Percentiles rank a stretch among this genome's conserved stretches.
Evolutionary conservation across 37 sponge, comb jelly and placozoan species (phyloP).

Genomic region (Spongia lamella): DNA sequence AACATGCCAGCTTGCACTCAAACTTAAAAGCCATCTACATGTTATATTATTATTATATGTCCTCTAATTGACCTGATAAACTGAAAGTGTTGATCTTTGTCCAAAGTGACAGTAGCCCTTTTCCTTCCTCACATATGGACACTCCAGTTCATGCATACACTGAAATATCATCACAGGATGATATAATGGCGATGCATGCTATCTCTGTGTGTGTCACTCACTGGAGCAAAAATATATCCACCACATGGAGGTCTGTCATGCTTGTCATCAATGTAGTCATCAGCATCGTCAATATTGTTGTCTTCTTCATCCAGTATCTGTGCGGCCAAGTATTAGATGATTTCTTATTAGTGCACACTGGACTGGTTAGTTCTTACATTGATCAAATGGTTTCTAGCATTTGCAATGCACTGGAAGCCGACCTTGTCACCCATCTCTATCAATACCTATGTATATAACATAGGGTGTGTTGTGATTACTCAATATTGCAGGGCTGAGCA

Average conservation of each 20-base stretch:
- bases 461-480: no score
- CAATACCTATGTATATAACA: conserved; percentile 42
- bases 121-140: conserved; percentile 51
- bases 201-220: conserved; percentile 16
- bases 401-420: conserved; percentile 61
- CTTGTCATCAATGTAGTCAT: not conserved
- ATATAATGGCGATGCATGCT: no score
- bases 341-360: no score
- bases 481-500: no score
- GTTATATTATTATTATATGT: no score
- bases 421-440: conserved; percentile 63
- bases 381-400: conserved; percentile 68
- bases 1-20: no score
- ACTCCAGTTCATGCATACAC: conserved; percentile 81
- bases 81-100: conserved; percentile 73
- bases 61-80: conserved; percentile 43
- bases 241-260: not conserved
- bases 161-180: conserved; percentile 12
- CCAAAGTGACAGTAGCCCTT: conserved; percentile 68
- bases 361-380: no score
- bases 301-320: not conserved
- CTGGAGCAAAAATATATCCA: conserved; percentile 83
- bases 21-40: no score
- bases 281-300: not conserved
- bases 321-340: no score